Base-by-base conservation (phyloP, 2,888 invertebrate genomes). In the Scaeva pyrastri region DNA sequence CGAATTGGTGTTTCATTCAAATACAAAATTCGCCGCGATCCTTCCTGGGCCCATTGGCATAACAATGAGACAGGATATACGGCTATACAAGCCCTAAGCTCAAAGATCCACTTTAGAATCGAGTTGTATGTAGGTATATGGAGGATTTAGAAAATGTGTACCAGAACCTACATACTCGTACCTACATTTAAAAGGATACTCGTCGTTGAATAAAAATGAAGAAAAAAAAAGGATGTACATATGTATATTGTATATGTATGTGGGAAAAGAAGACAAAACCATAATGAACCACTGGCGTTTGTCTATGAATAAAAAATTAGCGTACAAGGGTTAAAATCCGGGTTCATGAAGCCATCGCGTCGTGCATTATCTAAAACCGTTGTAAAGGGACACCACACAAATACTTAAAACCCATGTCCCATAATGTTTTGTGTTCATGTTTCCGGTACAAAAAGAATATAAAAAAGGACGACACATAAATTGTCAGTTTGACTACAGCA, bases 261-360 rank as follows among this genome's bases (percentile, higher is more conserved):
- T n/a, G n/a, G n/a, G 56, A 62, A 70, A 52, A 72, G 45, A 68
- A 66, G 16, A 66, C 66, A 75, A 66, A 76, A 80, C 85, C 71
- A 80, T 79, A 84, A 84, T 80, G 84, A 84, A 84, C 83, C 83
- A 70, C 79, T 84, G 75, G 72, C 85, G 81, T 81, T 85, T 76
- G 85, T 85, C 85, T 85, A 85, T 86, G 86, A 86, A 86, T 86
- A 86, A 86, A 82, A 82, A 86, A 86, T 86, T 86, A 86, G 82
- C 86, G 86, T 66, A 77, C 85, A 81, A 86, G 86, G 86, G 81
- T 86, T 86, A 78, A 82, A 78, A 78, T 86, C 86, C 86, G 81
- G 85, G 81, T 81, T 85, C 81, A 76, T 60, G 77, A 45, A 76
- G 66, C 82, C 66, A 71, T 66, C 50, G 76, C 50, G 76, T n/a